Conservation (phyloP, 2,797 vertebrate species). For the Sternarchorhynchus goeldii region DNA sequence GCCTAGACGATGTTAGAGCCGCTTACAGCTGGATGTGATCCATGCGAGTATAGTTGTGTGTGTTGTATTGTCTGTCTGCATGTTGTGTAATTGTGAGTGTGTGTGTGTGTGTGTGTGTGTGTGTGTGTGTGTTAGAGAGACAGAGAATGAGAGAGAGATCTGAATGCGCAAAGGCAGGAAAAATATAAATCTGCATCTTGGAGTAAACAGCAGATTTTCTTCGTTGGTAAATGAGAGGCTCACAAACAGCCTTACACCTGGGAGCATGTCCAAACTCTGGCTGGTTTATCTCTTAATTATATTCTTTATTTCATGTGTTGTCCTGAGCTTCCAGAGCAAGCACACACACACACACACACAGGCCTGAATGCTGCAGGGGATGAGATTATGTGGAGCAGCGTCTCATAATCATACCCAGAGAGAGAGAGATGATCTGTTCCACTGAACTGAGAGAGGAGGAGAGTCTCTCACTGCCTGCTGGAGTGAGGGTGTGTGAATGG, state of each 20-base stretch:
- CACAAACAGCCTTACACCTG: constrained; percentile 16
- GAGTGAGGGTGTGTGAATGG: too few species aligned
- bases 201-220: constrained; percentile 40
- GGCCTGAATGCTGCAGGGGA: constrained; percentile 17
- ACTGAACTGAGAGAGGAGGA: constrained; percentile 25
- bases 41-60: constrained; percentile 19
- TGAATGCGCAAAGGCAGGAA: background rate
- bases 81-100: background rate
- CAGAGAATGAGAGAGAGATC: background rate
- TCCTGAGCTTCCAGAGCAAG: constrained; percentile 30
- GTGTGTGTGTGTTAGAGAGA: constrained; percentile 1
- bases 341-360: background rate
- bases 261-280: constrained; percentile 40
- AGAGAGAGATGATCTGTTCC: constrained; percentile 49
- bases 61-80: constrained; percentile 20
- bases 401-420: constrained; percentile 38
- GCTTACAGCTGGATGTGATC: constrained; percentile 8
- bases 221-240: constrained; percentile 36
- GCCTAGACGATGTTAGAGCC: background rate
- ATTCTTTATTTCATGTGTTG: constrained; percentile 69
- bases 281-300: constrained; percentile 77
- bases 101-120: background rate
- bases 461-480: too few species aligned
- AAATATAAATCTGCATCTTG: constrained; percentile 24
- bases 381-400: constrained; percentile 46